These are phyloP conservation scores for Achatina immaculata DNA, from an alignment of 1,140 invertebrate species.

Conservation along the genomic window DNA sequence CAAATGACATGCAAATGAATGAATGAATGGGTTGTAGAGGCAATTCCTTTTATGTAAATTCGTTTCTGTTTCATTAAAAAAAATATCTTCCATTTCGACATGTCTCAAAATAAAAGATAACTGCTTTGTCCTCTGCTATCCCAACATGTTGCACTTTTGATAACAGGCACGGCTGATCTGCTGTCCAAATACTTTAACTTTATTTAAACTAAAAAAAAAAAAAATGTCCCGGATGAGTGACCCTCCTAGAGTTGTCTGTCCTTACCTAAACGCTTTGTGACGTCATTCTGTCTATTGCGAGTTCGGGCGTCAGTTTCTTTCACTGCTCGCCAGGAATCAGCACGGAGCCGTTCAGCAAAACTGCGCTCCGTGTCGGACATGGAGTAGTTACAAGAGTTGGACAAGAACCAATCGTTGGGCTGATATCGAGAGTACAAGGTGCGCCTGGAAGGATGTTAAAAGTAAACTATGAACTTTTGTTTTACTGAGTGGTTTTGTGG, in stretches of 20 bases:
- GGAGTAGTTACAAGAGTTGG: conserved; percentile 85
- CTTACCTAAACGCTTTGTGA: conserved; percentile 69
- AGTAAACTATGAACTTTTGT: neutral
- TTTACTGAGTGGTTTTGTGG: neutral
- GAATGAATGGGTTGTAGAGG: too few species aligned
- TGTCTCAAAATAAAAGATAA: too few species aligned
- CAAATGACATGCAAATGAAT: too few species aligned
- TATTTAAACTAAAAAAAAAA: too few species aligned
- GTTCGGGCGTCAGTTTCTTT: conserved; percentile 70
- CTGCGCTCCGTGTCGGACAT: conserved; percentile 86
- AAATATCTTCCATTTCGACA: too few species aligned
- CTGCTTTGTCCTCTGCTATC: too few species aligned
- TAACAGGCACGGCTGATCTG: too few species aligned
- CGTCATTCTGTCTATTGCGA: conserved; percentile 67
- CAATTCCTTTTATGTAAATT: neutral
- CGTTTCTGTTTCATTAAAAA: too few species aligned
- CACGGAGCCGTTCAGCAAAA: conserved; percentile 80
- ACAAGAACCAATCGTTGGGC: conserved; percentile 90
- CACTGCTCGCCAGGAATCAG: conserved; percentile 69
- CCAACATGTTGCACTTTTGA: too few species aligned
- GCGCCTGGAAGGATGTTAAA: conserved; percentile 53
- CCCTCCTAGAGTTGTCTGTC: too few species aligned
- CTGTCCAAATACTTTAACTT: too few species aligned
- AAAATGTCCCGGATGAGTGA: too few species aligned
- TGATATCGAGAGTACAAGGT: conserved; percentile 78